These are phyloP conservation scores for Lutjanus argentimaculatus DNA, from an alignment of 2,797 vertebrate species.

Conservation along the genomic window DNA sequence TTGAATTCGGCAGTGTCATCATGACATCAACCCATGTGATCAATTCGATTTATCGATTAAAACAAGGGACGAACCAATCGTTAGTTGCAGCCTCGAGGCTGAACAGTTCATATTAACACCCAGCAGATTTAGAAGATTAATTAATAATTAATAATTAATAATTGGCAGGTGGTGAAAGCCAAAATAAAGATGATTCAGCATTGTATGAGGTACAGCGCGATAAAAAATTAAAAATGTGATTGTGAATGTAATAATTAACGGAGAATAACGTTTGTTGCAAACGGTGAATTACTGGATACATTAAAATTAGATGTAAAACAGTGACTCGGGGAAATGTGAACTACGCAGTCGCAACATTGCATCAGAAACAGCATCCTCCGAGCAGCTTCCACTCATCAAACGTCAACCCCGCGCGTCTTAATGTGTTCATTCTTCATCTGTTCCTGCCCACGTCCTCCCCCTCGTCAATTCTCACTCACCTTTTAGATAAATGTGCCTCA, in stretches of 20 bases:
- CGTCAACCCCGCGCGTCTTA: background rate
- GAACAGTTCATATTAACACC: too few relatives aligned
- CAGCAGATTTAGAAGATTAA: too few relatives aligned
- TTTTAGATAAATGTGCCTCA: background rate
- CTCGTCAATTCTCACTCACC: conserved; percentile 58
- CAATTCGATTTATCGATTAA: background rate
- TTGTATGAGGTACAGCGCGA: too few relatives aligned
- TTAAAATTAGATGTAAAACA: background rate
- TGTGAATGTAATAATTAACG: background rate
- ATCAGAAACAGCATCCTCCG: conserved; percentile 42
- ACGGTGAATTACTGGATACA: background rate
- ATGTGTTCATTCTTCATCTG: fast-evolving
- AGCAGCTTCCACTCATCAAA: too few relatives aligned
- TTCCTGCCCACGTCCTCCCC: fast-evolving
- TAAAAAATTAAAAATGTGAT: fast-evolving
- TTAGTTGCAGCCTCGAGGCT: background rate
- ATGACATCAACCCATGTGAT: background rate
- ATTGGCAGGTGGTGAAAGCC: background rate
- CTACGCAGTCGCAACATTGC: conserved; percentile 49
- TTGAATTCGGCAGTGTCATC: background rate
- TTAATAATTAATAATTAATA: too few relatives aligned
- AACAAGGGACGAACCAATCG: background rate
- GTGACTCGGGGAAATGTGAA: background rate
- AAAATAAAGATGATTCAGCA: background rate
- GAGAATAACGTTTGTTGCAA: too few relatives aligned